Evolutionary conservation across 2,113 vertebrate species (phyloP), one percentile per base, ranked within the genome.

Genomic region (Platichthys stellatus): DNA sequence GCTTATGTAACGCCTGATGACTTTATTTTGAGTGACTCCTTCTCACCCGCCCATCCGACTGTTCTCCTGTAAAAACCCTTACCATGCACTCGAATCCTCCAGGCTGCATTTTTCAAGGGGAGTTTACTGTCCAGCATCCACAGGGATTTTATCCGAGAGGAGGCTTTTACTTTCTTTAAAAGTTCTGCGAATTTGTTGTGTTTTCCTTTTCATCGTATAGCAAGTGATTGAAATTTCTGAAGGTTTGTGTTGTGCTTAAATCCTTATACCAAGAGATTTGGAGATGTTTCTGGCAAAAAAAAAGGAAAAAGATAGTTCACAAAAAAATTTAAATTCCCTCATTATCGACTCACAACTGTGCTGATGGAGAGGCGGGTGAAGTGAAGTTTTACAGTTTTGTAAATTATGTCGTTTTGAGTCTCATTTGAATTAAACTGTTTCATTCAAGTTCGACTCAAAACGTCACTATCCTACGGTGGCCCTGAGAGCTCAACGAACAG

Each of bases 41-140:
- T 75, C 59, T 79, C 71, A 69, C 69, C 80, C 77, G 28, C 76
- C 68, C 74, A 65, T 82, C 76, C 80, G 84, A 80, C 81, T 76
- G 57, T 66, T 74, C 58, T 31, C 31, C 31, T 65, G 64, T 74
- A 85, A 88, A 90, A 87, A 85, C 84, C 74, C 70, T 84, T 86
- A 90, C 91, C 86, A 92, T 77, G 81, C 71, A 81, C 69, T 67
- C 24, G 9, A 64, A 89, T 86, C 83, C 74, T 87, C 66, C 78
- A 69, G 81, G 72, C 59, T 31, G 75, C 67, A 38, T 74, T 84
- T 78, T 63, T 74, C 26, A 15, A 62, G 47, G 61, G 57, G 54
- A 14, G 3, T 76, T 74, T 85, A 47, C 56, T 17, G 17, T 60
- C 69, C 54, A 24, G 61, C 51, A 54, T 71, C 74, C 61, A 73